Evolutionary conservation across 2,797 vertebrate genomes (phyloP).

Genomic region (Protonibea diacanthus): DNA sequence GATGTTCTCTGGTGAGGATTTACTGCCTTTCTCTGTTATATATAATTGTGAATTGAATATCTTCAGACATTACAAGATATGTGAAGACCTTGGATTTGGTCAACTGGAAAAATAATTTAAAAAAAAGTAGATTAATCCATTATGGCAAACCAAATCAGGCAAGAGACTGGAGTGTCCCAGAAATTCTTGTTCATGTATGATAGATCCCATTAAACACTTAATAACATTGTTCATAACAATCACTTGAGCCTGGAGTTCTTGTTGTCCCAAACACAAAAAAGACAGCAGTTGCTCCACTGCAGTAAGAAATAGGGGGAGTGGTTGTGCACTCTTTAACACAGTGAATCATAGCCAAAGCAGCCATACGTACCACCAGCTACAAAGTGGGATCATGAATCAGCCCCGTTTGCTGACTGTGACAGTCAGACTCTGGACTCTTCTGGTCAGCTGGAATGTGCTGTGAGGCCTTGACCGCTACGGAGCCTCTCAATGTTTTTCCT

Average conservation of each 20-base stretch:
- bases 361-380: conserved; percentile 28
- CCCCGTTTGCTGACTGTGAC: conserved; percentile 61
- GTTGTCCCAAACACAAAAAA: not conserved
- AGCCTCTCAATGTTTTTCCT: conserved; percentile 50
- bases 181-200: no score
- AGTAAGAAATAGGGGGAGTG: conserved; percentile 8
- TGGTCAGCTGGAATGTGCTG: conserved; percentile 62
- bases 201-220: no score
- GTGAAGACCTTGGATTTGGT: no score
- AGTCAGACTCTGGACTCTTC: conserved; percentile 39
- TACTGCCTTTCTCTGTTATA: no score
- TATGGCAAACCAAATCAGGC: no score
- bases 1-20: no score
- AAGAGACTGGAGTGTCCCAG: no score
- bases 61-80: no score
- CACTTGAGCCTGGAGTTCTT: not conserved
- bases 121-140: no score
- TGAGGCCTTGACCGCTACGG: conserved; percentile 49
- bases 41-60: no score
- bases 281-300: not conserved
- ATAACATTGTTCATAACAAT: no score
- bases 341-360: conserved; percentile 44
- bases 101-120: no score
- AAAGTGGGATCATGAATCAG: conserved; percentile 61
- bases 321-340: conserved; percentile 5